These are phyloP conservation scores for Danaus melanippus DNA, from an alignment of 1,140 invertebrate species.

Conservation along the genomic window DNA sequence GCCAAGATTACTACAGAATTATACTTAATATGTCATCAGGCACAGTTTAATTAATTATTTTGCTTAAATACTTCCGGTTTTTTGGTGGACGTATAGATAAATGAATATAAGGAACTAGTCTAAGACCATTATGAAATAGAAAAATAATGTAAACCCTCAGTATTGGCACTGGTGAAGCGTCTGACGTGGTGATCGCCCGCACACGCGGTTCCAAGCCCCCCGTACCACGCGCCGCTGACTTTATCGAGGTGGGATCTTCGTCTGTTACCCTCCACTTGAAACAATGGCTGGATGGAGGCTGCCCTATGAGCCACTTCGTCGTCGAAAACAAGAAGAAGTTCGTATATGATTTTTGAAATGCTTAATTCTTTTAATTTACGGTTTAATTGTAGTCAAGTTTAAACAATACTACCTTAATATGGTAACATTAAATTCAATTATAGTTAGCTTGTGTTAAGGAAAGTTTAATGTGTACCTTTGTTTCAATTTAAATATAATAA, in stretches of 20 bases:
- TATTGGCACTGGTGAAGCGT: conserved; percentile 91
- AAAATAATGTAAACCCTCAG: conserved; percentile 60
- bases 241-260: conserved; percentile 93
- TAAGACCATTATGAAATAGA: neutral
- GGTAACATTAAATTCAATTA: too few species aligned
- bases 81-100: neutral
- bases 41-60: too few species aligned
- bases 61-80: neutral
- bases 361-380: too few species aligned
- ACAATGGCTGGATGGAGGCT: conserved; percentile 95
- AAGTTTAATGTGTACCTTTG: too few species aligned
- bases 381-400: too few species aligned
- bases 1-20: neutral
- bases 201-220: conserved; percentile 92
- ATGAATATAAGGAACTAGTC: neutral
- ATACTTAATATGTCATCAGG: too few species aligned
- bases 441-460: too few species aligned
- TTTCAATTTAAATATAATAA: too few species aligned
- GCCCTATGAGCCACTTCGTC: conserved; percentile 96
- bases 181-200: conserved; percentile 87
- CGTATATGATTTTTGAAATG: conserved; percentile 25
- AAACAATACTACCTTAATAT: too few species aligned
- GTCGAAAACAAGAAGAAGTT: conserved; percentile 96
- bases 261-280: conserved; percentile 92
- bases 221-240: conserved; percentile 89